These are phyloP conservation scores for Aethes cnicana DNA, from an alignment of 2,888 invertebrate species.

Conservation along the genomic window DNA sequence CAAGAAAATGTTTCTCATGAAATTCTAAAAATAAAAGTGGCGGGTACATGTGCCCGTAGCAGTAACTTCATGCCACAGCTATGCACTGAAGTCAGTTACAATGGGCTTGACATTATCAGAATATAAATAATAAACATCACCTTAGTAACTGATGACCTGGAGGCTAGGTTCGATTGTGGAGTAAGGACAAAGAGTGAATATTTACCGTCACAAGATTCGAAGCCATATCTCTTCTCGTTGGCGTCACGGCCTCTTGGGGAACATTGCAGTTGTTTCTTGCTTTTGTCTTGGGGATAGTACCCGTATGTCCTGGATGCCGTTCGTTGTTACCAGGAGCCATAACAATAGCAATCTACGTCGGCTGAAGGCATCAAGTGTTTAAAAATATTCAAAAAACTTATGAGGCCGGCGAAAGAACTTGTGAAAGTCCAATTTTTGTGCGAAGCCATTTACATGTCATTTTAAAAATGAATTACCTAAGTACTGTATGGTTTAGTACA, in stretches of 20 bases:
- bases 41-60: slow-evolving; percentile 48
- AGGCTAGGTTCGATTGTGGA: no score
- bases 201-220: slow-evolving; percentile 77
- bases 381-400: slow-evolving; percentile 28
- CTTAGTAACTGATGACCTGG: slow-evolving; percentile 11
- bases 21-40: slow-evolving; percentile 68
- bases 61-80: slow-evolving; percentile 56
- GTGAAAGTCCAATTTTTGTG: slow-evolving; percentile 15
- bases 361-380: slow-evolving; percentile 40
- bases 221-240: slow-evolving; percentile 82
- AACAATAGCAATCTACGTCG: slow-evolving; percentile 46
- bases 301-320: slow-evolving; percentile 80
- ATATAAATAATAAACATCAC: slow-evolving; percentile 23
- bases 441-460: slow-evolving; percentile 26
- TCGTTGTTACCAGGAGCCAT: slow-evolving; percentile 81
- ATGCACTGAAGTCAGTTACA: slow-evolving; percentile 16
- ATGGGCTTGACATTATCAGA: not conserved
- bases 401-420: slow-evolving; percentile 32
- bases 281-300: slow-evolving; percentile 86
- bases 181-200: not conserved
- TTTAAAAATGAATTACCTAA: slow-evolving; percentile 8
- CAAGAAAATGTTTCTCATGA: slow-evolving; percentile 56
- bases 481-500: slow-evolving; percentile 1
- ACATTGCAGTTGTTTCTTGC: slow-evolving; percentile 83
- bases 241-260: slow-evolving; percentile 83